phyloP scores from a whole-genome alignment of 1,140 invertebrate genomes.

The honey bee (Apis mellifera) region DNA sequence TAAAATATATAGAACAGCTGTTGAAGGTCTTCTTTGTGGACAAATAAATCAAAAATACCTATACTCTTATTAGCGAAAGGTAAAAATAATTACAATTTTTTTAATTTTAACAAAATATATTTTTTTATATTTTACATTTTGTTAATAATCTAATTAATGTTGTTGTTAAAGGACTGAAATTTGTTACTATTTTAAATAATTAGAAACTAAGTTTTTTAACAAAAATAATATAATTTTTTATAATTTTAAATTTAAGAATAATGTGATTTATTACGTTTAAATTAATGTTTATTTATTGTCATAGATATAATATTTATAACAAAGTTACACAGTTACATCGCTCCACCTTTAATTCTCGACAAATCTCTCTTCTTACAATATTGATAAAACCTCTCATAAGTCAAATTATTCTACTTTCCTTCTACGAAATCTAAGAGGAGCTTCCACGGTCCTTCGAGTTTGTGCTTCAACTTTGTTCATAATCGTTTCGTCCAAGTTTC shows the following conservation, averaged over 20 bases:
- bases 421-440: not conserved
- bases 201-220: not conserved
- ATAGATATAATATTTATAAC: too few relatives aligned
- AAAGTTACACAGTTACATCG: too few relatives aligned
- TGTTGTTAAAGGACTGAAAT: not conserved
- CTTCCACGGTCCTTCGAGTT: not conserved
- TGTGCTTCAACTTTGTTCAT: not conserved
- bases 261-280: not conserved
- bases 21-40: slow-evolving; percentile 7
- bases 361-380: slow-evolving; percentile 37
- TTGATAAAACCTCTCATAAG: slow-evolving; percentile 72
- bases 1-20: slow-evolving; percentile 14
- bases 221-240: not conserved
- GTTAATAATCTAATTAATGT: slow-evolving; percentile 2
- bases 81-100: slow-evolving; percentile 1
- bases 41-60: not conserved
- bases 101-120: not conserved
- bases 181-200: not conserved
- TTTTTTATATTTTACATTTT: slow-evolving; percentile 12
- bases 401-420: slow-evolving; percentile 65
- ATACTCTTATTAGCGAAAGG: not conserved
- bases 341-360: slow-evolving; percentile 14
- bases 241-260: not conserved
- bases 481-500: too few relatives aligned
- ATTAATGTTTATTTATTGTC: too few relatives aligned